A percentile compares a stretch with the other conserved stretches of the same genome.
Conservation (phyloP, 2,797 vertebrate species). For the Halcyon smyrnensis region DNA sequence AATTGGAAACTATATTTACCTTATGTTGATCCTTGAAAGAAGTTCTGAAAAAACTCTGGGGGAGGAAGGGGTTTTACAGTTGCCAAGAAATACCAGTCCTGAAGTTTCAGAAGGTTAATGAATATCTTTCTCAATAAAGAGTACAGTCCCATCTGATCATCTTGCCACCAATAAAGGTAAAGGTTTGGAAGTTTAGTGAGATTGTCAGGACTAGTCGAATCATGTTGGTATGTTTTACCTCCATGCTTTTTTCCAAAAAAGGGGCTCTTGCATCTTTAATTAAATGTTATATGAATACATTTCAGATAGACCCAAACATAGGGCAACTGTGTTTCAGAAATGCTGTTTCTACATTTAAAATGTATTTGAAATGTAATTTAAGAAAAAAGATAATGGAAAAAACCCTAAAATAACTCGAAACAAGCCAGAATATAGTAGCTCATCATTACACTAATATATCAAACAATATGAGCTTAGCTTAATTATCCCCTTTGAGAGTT, state of each 20-base stretch:
- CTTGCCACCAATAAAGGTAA: slow-evolving; percentile 67
- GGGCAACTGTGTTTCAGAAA: slow-evolving; percentile 75
- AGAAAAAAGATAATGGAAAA: slow-evolving; percentile 76
- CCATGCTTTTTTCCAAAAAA: slow-evolving; percentile 42
- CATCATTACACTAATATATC: slow-evolving; percentile 89
- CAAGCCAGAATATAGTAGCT: slow-evolving; percentile 81
- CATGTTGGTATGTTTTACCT: slow-evolving; percentile 72
- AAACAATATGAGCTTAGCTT: slow-evolving; percentile 88
- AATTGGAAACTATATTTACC: neutral
- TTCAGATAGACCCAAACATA: slow-evolving; percentile 79
- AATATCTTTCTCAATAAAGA: neutral
- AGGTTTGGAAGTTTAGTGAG: slow-evolving; percentile 66
- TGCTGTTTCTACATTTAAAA: slow-evolving; percentile 77
- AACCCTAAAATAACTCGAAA: slow-evolving; percentile 78
- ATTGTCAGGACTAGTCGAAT: slow-evolving; percentile 66
- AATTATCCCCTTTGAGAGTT: slow-evolving; percentile 89
- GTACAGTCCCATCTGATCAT: slow-evolving; percentile 13
- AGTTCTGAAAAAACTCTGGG: neutral
- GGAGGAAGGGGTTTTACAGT: slow-evolving; percentile 33
- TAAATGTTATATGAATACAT: slow-evolving; percentile 83
- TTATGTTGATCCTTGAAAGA: neutral
- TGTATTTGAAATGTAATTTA: slow-evolving; percentile 80
- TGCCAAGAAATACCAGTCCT: slow-evolving; percentile 53
- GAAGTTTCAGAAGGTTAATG: slow-evolving; percentile 67
- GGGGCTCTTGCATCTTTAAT: slow-evolving; percentile 75